Evolutionary conservation across 2,888 invertebrate genomes (phyloP), one percentile per base, ranked within the genome.

Genomic region (Eristalinus sepulchralis): DNA sequence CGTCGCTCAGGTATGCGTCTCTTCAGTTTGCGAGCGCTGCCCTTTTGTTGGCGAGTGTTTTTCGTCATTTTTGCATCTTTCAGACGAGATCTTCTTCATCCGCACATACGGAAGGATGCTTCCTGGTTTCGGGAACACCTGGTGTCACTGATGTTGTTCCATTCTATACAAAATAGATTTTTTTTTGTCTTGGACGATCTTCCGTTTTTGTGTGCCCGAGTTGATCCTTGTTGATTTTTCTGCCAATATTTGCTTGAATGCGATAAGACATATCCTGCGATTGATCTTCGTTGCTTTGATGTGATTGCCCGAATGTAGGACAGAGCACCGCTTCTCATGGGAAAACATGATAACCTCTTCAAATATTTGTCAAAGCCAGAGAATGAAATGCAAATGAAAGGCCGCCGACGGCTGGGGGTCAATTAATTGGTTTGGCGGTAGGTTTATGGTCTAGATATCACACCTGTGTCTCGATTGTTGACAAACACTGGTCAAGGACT

Each of bases 401-500:
- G 66, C 62, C 22, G 75, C 86, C 83, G 83, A 83, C 86, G 62
- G 75, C 67, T 83, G 47, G 67, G 75, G 78, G 62, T 75, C 78
- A 79, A 83, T 79, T 86, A 86, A 86, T 86, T 86, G 70, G 83
- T 83, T 83, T 79, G 86, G 68, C 71, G 78, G 86, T 78, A 83
- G 78, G 83, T 86, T 86, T 79, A 79, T 83, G 86, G 83, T 83
- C 78, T 86, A 70, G 83, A 78, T 86, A 86, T 86, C 83, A 83
- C 78, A 86, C 86, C 83, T 86, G 83, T 79, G 77, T 33, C 33
- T 22, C 70, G 64, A 73, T 20, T 34, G 47, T 47, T 47, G 57
- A 13, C 57, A 73, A 59, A 63, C 20, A n/a, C 36, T 33, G 72
- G 66, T 72, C 66, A 80, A 72, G 72, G 59, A 64, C 55, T 64